Evolutionary conservation across 1,140 invertebrate genomes (phyloP).

Genomic region (Homarus americanus): DNA sequence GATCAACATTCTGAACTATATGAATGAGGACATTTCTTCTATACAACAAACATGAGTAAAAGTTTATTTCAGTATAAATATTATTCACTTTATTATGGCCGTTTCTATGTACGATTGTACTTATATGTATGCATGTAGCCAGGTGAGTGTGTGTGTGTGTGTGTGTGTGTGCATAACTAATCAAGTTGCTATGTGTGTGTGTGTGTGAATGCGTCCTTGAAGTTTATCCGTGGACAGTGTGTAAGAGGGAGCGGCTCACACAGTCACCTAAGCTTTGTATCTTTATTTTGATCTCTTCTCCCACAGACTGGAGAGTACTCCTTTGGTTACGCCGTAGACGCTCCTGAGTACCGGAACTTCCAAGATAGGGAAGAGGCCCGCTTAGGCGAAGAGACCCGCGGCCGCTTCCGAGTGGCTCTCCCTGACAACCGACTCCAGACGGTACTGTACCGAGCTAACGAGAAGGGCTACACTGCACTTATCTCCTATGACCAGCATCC

Average conservation of each 20-base stretch:
- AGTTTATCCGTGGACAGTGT: too few species aligned
- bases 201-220: too few species aligned
- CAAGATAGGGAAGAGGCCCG: constrained; percentile 54
- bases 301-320: constrained; percentile 17
- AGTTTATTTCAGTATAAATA: too few species aligned
- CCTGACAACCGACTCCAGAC: constrained; percentile 63
- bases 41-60: too few species aligned
- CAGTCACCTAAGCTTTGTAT: background rate
- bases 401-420: constrained; percentile 57
- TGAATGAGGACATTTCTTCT: too few species aligned
- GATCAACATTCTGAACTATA: too few species aligned
- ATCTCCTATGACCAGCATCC: constrained; percentile 56
- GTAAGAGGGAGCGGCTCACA: background rate
- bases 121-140: too few species aligned
- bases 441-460: constrained; percentile 38
- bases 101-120: too few species aligned
- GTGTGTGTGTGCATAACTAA: background rate
- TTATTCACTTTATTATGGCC: too few species aligned
- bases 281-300: background rate
- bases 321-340: constrained; percentile 58
- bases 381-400: constrained; percentile 47
- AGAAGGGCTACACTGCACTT: constrained; percentile 34
- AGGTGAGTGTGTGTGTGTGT: background rate
- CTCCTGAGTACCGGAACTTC: constrained; percentile 54
- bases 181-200: background rate